These are phyloP conservation scores for Porites australiensis DNA, from an alignment of 64 coral and sea anemone genomes.

Conservation along the genomic window DNA sequence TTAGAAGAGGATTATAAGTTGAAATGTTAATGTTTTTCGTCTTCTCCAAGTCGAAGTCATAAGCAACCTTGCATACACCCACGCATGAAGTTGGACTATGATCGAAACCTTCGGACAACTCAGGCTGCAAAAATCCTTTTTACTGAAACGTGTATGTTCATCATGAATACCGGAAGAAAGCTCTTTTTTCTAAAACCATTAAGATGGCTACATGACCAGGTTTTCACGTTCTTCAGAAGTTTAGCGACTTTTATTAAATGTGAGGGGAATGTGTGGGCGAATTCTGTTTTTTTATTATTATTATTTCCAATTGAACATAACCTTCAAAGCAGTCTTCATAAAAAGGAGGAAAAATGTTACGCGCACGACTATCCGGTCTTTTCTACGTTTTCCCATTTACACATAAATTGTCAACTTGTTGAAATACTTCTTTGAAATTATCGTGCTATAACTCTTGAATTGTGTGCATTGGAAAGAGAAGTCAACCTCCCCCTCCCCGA, in stretches of 20 bases:
- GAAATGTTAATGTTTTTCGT: neutral
- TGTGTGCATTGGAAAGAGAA: neutral
- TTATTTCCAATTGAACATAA: slow-evolving; percentile 1
- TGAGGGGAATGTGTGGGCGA: slow-evolving; percentile 24
- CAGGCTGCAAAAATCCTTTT: neutral
- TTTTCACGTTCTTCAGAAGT: neutral
- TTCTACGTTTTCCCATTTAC: neutral
- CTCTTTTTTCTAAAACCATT: neutral
- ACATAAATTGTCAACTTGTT: neutral
- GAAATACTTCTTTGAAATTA: neutral
- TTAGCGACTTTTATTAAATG: neutral
- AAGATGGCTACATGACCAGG: neutral
- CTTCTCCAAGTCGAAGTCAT: slow-evolving; percentile 12
- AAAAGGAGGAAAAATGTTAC: neutral
- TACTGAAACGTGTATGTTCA: neutral
- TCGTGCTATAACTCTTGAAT: neutral
- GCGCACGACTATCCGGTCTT: neutral
- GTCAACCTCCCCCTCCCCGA: neutral
- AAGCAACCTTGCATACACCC: slow-evolving; percentile 3
- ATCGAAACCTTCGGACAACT: neutral
- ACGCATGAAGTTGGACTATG: slow-evolving; percentile 32
- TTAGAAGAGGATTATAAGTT: neutral
- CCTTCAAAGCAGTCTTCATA: neutral
- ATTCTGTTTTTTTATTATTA: neutral
- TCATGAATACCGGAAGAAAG: neutral